Conservation (phyloP, 35 echinoderm and acorn worm species). For the Stichopus chloronotus region DNA sequence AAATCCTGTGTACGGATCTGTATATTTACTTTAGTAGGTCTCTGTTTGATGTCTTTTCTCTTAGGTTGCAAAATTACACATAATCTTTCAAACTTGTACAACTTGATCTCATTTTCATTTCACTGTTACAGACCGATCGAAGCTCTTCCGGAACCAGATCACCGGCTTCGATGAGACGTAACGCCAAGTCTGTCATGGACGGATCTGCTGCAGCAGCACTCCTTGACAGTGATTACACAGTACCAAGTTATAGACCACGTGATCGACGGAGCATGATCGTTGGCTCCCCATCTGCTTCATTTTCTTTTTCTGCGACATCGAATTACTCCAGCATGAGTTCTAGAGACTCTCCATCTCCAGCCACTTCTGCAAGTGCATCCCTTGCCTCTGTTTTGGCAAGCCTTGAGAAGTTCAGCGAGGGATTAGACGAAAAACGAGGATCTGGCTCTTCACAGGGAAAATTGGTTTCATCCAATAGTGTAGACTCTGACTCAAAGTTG, state of each 20-base stretch:
- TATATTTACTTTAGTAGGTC: no score
- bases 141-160: slow-evolving; percentile 23
- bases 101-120: not conserved
- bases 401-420: slow-evolving; percentile 53
- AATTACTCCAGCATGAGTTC: slow-evolving; percentile 56
- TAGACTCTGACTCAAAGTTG: slow-evolving; percentile 25
- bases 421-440: slow-evolving; percentile 25
- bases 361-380: slow-evolving; percentile 31
- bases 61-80: no score
- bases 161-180: slow-evolving; percentile 59
- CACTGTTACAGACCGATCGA: not conserved
- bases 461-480: slow-evolving; percentile 5
- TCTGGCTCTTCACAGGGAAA: not conserved
- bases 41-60: no score
- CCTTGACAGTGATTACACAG: slow-evolving; percentile 55
- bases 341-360: slow-evolving; percentile 20
- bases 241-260: slow-evolving; percentile 58
- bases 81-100: no score
- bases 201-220: slow-evolving; percentile 38
- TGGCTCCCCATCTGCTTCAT: slow-evolving; percentile 12
- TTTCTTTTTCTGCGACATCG: slow-evolving; percentile 1
- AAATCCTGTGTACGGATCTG: no score
- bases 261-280: slow-evolving; percentile 54
- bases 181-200: slow-evolving; percentile 48
- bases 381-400: slow-evolving; percentile 51